These are phyloP conservation scores for Bos javanicus DNA, from an alignment of 2,113 vertebrate genomes.

Conservation along the genomic window DNA sequence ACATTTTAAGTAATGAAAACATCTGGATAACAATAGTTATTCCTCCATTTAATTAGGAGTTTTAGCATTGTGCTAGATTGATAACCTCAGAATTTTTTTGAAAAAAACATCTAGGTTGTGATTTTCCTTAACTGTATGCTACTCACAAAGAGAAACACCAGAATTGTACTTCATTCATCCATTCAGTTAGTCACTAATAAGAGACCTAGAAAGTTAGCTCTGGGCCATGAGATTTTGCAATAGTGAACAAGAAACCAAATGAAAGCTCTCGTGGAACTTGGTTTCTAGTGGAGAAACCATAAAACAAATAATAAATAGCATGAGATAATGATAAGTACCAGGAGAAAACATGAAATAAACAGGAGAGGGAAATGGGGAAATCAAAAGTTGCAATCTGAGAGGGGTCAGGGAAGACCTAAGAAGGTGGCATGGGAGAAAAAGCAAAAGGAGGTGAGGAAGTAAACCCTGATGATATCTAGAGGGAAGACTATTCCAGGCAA, in stretches of 20 bases:
- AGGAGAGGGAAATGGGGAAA: neutral
- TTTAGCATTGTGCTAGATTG: neutral
- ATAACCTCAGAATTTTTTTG: neutral
- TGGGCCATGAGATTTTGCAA: neutral
- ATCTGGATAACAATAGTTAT: neutral
- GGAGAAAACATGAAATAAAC: neutral
- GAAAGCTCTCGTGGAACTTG: neutral
- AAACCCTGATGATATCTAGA: neutral
- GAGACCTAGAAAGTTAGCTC: neutral
- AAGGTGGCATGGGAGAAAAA: neutral
- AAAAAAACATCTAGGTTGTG: neutral
- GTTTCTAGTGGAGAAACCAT: neutral
- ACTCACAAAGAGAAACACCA: neutral
- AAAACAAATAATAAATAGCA: neutral
- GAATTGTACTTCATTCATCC: slow-evolving; percentile 1
- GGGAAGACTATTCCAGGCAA: neutral
- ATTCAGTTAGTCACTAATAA: neutral
- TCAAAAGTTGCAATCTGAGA: neutral
- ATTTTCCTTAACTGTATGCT: neutral
- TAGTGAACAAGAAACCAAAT: neutral
- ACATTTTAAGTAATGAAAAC: neutral
- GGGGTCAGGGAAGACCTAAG: neutral
- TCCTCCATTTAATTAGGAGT: neutral
- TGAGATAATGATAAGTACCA: neutral
- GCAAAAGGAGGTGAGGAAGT: neutral